These are phyloP conservation scores for Helleia helle DNA, from an alignment of 2,888 invertebrate species.

Conservation along the genomic window DNA sequence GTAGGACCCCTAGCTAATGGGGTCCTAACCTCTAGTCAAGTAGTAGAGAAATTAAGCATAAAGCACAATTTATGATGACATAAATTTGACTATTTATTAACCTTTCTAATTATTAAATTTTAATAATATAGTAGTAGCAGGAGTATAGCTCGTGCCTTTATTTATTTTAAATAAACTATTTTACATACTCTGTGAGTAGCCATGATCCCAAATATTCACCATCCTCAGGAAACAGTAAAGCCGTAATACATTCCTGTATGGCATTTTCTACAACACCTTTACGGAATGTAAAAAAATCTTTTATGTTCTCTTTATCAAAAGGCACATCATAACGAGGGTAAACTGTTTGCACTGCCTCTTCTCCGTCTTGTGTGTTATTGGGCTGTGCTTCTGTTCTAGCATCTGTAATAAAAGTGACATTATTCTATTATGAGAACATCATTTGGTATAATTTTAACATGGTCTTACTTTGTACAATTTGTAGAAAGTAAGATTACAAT, in stretches of 20 bases:
- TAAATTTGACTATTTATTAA: too few relatives aligned
- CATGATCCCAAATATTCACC: constrained; percentile 83
- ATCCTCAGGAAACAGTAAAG: constrained; percentile 78
- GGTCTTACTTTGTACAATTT: too few relatives aligned
- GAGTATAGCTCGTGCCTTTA: too few relatives aligned
- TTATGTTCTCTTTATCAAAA: constrained; percentile 74
- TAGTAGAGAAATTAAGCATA: too few relatives aligned
- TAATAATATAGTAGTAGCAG: too few relatives aligned
- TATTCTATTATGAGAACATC: background rate
- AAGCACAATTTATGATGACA: too few relatives aligned
- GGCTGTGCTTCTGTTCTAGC: constrained; percentile 40
- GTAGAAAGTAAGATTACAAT: too few relatives aligned
- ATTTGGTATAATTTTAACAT: too few relatives aligned
- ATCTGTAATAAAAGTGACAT: constrained; percentile 30
- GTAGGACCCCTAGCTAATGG: too few relatives aligned
- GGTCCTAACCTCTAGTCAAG: too few relatives aligned
- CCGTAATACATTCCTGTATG: constrained; percentile 79
- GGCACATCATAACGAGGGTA: constrained; percentile 60
- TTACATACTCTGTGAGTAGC: constrained; percentile 85
- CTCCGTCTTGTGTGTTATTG: constrained; percentile 37
- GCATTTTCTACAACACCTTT: constrained; percentile 83
- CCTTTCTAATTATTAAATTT: too few relatives aligned
- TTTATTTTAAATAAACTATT: too few relatives aligned
- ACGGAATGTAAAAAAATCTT: constrained; percentile 81
- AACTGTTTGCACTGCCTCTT: constrained; percentile 40